Percentiles rank a stretch among this genome's conserved stretches.
phyloP scores from a whole-genome alignment of 2,113 vertebrate genomes.

The Chlorodrepanis virens region DNA sequence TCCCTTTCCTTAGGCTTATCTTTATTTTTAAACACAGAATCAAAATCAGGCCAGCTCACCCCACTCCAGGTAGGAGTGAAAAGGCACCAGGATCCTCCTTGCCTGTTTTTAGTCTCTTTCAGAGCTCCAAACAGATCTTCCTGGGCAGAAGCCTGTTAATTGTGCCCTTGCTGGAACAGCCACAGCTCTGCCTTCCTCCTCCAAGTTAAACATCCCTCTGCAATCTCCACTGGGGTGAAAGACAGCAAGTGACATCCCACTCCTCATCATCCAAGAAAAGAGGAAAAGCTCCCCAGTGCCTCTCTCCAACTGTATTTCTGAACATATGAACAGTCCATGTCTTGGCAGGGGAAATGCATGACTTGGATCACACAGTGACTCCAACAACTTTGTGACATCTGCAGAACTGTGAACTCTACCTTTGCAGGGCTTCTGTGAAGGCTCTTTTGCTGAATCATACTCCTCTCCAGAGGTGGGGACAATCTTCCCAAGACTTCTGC shows the following conservation, averaged over 20 bases:
- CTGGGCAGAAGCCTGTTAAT: background rate
- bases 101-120: background rate
- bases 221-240: background rate
- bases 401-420: background rate
- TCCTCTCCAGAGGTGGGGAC: background rate
- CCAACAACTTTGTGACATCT: background rate
- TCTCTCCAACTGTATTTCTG: background rate
- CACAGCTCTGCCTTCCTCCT: background rate
- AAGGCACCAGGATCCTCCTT: background rate
- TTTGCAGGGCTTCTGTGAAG: background rate
- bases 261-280: background rate
- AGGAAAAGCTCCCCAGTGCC: background rate
- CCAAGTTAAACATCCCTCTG: background rate
- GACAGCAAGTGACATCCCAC: background rate
- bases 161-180: background rate
- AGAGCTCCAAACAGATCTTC: background rate
- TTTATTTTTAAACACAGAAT: background rate
- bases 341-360: background rate
- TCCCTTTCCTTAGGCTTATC: slow-evolving; percentile 4
- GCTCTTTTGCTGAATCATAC: background rate
- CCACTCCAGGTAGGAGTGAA: background rate
- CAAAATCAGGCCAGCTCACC: background rate
- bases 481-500: background rate
- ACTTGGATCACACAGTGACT: background rate
- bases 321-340: background rate